phyloP scores from a whole-genome alignment of 2,113 vertebrate species.

The Tretioscincus oriximinensis region DNA sequence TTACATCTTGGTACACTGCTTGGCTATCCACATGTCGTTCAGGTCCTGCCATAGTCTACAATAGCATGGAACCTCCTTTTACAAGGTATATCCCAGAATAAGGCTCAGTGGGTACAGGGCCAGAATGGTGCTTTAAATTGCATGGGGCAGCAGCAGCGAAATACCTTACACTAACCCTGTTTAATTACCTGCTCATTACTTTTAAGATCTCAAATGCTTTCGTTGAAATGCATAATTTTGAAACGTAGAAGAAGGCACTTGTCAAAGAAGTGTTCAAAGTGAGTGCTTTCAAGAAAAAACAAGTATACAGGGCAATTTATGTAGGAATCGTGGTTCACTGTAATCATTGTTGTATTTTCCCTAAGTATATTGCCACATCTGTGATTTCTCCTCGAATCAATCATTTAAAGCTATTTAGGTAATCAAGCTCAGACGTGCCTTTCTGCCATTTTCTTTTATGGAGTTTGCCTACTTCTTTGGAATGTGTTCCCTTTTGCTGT shows the following conservation, averaged over 20 bases:
- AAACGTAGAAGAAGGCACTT: conserved; percentile 36
- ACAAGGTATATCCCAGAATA: too few species aligned
- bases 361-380: conserved; percentile 60
- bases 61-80: too few species aligned
- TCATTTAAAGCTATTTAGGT: conserved; percentile 74
- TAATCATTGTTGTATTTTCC: conserved; percentile 59
- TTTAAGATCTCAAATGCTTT: conserved; percentile 17
- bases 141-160: too few species aligned
- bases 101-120: too few species aligned
- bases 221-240: conserved; percentile 37
- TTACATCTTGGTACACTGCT: too few species aligned
- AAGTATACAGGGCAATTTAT: conserved; percentile 31
- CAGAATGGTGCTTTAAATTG: too few species aligned
- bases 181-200: background rate
- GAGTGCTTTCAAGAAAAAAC: background rate
- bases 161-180: background rate
- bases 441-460: conserved; percentile 68
- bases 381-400: conserved; percentile 70
- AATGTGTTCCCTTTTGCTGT: conserved; percentile 61
- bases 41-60: too few species aligned
- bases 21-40: too few species aligned
- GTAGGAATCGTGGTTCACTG: conserved; percentile 47
- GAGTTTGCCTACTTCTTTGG: conserved; percentile 62
- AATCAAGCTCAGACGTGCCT: conserved; percentile 66
- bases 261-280: conserved; percentile 39